These are phyloP conservation scores for Pollimyrus isidori DNA, from an alignment of 2,113 vertebrate genomes.

Conservation along the genomic window DNA sequence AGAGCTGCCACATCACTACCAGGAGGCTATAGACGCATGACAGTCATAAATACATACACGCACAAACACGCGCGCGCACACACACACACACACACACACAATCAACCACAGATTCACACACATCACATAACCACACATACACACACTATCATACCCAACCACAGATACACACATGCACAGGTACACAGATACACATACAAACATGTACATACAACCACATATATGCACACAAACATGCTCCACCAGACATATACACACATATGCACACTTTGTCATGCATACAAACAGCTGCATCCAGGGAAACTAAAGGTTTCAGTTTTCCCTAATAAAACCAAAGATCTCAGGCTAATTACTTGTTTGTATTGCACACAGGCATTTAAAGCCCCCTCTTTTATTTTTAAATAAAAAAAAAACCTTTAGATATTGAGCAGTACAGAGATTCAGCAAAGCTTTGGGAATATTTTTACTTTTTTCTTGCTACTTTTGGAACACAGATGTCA, in stretches of 20 bases:
- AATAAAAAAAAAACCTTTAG: not conserved
- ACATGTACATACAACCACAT: not conserved
- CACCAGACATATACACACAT: not conserved
- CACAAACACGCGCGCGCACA: not conserved
- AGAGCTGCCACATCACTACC: not conserved
- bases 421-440: not conserved
- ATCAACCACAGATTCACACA: not conserved
- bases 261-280: not conserved
- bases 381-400: not conserved
- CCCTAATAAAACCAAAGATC: not conserved
- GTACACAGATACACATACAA: not conserved
- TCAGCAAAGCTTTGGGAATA: not conserved
- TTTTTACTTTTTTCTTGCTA: constrained; percentile 4
- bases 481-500: constrained; percentile 5
- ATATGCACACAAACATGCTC: not conserved
- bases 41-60: not conserved
- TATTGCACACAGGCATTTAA: not conserved
- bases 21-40: not conserved
- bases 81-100: not conserved
- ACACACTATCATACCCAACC: not conserved
- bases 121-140: not conserved
- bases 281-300: not conserved
- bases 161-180: not conserved
- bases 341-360: not conserved
- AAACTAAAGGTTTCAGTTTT: not conserved